phyloP scores from a whole-genome alignment of 2,113 vertebrate genomes.

The Mystacornis crossleyi region DNA sequence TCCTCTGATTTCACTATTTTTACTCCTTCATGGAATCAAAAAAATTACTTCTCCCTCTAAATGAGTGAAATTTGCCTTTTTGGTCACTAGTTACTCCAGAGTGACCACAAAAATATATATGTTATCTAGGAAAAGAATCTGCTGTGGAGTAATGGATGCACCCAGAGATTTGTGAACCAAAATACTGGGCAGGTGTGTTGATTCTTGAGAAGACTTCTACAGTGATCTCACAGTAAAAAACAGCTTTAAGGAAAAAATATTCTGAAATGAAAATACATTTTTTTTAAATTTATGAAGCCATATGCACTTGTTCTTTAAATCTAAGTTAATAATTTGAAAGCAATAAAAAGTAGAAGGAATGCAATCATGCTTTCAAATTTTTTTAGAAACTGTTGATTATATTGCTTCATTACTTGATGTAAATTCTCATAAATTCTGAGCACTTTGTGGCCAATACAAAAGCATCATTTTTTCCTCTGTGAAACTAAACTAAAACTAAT shows the following conservation, averaged over 20 bases:
- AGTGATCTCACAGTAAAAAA: neutral
- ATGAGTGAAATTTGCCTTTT: neutral
- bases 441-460: neutral
- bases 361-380: neutral
- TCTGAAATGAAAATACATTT: neutral
- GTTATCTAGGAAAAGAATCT: neutral
- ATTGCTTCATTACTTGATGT: neutral
- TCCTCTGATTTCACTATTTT: neutral
- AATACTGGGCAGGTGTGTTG: neutral
- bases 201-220: neutral
- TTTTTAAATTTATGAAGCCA: neutral
- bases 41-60: neutral
- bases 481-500: neutral
- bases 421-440: neutral
- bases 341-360: neutral
- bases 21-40: neutral
- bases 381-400: neutral
- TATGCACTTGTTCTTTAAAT: neutral
- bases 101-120: neutral
- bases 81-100: neutral
- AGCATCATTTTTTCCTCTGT: neutral
- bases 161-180: neutral
- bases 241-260: neutral
- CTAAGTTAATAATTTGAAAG: neutral
- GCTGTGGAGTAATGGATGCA: neutral